Conservation (phyloP, 2,797 vertebrate species). For the Enteromius thamalakanensis region DNA sequence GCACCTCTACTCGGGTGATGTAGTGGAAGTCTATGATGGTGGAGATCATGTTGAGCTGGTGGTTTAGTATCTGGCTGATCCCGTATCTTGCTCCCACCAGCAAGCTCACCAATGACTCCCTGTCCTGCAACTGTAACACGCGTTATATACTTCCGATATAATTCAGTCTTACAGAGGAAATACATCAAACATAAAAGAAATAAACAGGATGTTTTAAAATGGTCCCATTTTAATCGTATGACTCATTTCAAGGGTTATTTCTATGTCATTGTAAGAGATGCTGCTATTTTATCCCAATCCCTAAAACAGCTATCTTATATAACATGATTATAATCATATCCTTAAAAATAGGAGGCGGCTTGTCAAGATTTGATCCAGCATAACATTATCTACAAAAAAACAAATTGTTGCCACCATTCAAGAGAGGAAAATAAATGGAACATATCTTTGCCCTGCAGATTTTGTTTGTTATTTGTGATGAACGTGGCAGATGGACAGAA, state of each 20-base stretch:
- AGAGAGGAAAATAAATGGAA: not conserved
- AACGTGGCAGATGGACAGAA: constrained; percentile 33
- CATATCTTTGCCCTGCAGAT: constrained; percentile 10
- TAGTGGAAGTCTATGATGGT: constrained; percentile 93
- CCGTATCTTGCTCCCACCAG: constrained; percentile 95
- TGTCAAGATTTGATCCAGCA: not conserved
- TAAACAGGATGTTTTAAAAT: not conserved
- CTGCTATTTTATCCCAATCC: not conserved
- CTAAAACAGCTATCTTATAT: not conserved
- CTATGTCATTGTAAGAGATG: not conserved
- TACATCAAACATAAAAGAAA: not conserved
- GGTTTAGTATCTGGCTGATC: constrained; percentile 96
- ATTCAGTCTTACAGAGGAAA: not conserved
- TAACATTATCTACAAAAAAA: not conserved
- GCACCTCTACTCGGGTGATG: constrained; percentile 91
- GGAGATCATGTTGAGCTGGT: constrained; percentile 93
- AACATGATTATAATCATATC: constrained; percentile 9
- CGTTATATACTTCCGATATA: too few species aligned
- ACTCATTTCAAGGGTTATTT: constrained; percentile 15
- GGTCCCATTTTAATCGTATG: not conserved
- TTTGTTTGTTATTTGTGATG: constrained; percentile 12
- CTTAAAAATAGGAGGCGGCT: not conserved
- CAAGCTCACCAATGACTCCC: constrained; percentile 89
- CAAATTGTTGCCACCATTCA: not conserved
- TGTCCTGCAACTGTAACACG: constrained; percentile 88